Percentiles rank a stretch among this genome's conserved stretches.
Evolutionary conservation across 1,140 invertebrate genomes (phyloP).

Genomic region (Calliopsis andreniformis): DNA sequence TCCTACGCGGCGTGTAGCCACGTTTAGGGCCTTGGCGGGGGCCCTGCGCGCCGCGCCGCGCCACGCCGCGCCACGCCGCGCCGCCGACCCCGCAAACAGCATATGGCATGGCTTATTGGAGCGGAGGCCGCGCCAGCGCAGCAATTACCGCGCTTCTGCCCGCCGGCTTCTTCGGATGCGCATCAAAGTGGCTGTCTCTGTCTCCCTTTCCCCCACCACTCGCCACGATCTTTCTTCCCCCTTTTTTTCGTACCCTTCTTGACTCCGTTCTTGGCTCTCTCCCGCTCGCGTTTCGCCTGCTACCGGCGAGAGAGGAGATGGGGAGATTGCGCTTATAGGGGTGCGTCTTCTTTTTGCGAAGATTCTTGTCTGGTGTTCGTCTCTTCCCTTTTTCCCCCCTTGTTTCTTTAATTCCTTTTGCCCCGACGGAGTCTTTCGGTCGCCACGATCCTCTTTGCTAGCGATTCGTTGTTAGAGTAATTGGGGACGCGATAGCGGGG

Average conservation of each 20-base stretch:
- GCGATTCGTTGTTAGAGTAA: conserved; percentile 21
- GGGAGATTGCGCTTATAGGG: conserved; percentile 40
- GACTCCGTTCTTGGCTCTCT: conserved; percentile 3
- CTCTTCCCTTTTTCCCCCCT: conserved; percentile 20
- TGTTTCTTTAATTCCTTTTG: conserved; percentile 53
- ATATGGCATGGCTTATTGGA: conserved; percentile 72
- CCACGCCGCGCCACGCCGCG: conserved; percentile 1
- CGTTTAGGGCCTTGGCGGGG: conserved; percentile 16
- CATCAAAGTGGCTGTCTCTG: conserved; percentile 47
- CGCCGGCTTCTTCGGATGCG: conserved; percentile 64
- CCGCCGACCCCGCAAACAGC: conserved; percentile 48
- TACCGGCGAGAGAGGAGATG: conserved; percentile 17
- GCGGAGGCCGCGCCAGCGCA: conserved; percentile 64
- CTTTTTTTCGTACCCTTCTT: conserved; percentile 2
- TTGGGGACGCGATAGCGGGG: conserved; percentile 16
- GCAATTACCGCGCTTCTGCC: conserved; percentile 73
- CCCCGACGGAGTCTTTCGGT: neutral
- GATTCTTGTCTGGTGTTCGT: conserved; percentile 44
- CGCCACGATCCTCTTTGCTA: neutral
- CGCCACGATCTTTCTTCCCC: neutral
- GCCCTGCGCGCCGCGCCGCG: conserved; percentile 3
- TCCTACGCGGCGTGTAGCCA: conserved; percentile 42
- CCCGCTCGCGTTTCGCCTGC: conserved; percentile 5
- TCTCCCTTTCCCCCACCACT: conserved; percentile 11
- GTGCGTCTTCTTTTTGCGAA: conserved; percentile 38